Evolutionary conservation across 2,888 invertebrate genomes (phyloP).

Genomic region (Aplocera efformata): DNA sequence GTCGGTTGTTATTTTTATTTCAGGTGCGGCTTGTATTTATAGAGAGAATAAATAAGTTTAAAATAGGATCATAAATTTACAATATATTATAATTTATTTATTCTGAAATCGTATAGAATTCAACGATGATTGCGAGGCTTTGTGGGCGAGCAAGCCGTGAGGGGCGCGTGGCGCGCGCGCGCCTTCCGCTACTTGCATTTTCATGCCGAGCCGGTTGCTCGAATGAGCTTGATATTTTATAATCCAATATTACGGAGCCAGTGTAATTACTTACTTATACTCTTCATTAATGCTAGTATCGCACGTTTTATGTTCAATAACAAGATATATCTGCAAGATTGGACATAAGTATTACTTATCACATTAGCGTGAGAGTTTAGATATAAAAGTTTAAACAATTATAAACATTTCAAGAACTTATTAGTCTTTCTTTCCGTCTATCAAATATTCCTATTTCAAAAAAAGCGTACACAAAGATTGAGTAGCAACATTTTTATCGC

Average conservation of each 20-base stretch:
- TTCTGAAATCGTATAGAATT: slow-evolving; percentile 1
- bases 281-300: too few relatives aligned
- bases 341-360: too few relatives aligned
- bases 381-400: too few relatives aligned
- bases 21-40: not conserved
- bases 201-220: slow-evolving; percentile 25
- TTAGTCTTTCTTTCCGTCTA: too few relatives aligned
- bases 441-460: slow-evolving; percentile 32
- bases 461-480: slow-evolving; percentile 43
- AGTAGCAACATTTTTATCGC: slow-evolving; percentile 48
- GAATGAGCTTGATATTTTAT: slow-evolving; percentile 6
- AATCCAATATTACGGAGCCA: not conserved
- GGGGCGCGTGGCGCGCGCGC: slow-evolving; percentile 47
- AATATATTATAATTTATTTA: not conserved
- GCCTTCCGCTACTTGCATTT: slow-evolving; percentile 35
- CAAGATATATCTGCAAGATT: too few relatives aligned
- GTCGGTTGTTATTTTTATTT: slow-evolving; percentile 13
- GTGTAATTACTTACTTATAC: slow-evolving; percentile 2
- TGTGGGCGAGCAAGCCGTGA: slow-evolving; percentile 10
- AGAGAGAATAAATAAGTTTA: not conserved
- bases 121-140: slow-evolving; percentile 8
- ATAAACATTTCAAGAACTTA: too few relatives aligned
- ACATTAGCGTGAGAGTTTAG: too few relatives aligned
- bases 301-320: too few relatives aligned
- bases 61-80: not conserved